These are phyloP conservation scores for Hemicordylus capensis DNA, from an alignment of 2,113 vertebrate genomes.

Conservation along the genomic window DNA sequence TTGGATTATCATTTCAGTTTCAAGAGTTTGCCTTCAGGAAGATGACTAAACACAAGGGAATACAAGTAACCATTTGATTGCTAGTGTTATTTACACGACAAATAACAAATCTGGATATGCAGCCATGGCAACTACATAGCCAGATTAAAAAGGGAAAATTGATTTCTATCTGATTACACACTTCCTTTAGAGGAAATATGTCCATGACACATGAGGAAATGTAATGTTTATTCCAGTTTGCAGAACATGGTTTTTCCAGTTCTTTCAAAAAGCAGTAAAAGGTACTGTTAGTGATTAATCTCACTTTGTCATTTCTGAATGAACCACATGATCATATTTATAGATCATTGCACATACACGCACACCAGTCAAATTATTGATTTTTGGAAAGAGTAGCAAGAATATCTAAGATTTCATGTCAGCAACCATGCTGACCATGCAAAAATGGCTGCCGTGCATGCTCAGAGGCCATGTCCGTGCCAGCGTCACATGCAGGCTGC, in stretches of 20 bases:
- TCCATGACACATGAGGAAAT: conserved; percentile 17
- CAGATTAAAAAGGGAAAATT: conserved; percentile 39
- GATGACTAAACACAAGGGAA: not conserved
- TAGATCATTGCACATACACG: not conserved
- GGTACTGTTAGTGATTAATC: not conserved
- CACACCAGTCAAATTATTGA: not conserved
- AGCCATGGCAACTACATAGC: conserved; percentile 7
- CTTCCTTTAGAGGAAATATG: conserved; percentile 21
- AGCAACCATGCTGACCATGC: too few species aligned
- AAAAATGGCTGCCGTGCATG: too few species aligned
- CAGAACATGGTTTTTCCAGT: not conserved
- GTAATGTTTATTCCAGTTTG: not conserved
- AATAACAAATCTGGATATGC: not conserved
- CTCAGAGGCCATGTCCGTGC: too few species aligned
- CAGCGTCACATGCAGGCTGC: too few species aligned
- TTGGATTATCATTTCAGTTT: not conserved
- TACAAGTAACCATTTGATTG: not conserved
- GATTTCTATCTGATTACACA: not conserved
- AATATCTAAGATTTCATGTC: too few species aligned
- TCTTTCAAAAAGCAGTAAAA: not conserved
- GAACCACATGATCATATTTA: not conserved
- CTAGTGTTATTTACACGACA: not conserved
- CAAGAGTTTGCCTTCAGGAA: not conserved
- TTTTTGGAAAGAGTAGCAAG: too few species aligned
- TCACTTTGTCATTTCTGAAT: not conserved